Conservation (phyloP, 2,888 invertebrate species). For the Neoscelio sp. region DNA sequence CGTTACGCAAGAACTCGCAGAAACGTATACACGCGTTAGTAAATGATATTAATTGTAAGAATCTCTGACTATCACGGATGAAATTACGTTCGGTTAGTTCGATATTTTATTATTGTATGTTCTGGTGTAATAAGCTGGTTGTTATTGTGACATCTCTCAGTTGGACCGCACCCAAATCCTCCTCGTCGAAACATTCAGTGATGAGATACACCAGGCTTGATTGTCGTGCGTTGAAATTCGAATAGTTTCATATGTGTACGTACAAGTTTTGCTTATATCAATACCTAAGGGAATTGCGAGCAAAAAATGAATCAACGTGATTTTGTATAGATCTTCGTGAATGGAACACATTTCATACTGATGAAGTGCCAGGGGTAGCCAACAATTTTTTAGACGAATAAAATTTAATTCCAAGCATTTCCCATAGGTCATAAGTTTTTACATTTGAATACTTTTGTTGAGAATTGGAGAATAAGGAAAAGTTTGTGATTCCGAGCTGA, state of each 20-base stretch:
- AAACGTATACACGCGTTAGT: not conserved
- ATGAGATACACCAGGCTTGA: slow-evolving; percentile 19
- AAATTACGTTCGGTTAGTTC: slow-evolving; percentile 30
- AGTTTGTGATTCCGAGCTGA: too few species aligned
- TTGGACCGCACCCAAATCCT: slow-evolving; percentile 66
- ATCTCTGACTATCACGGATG: slow-evolving; percentile 7
- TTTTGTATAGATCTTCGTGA: slow-evolving; percentile 1
- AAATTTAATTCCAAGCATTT: not conserved
- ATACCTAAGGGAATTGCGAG: slow-evolving; percentile 11
- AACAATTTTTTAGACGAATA: not conserved
- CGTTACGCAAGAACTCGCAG: too few species aligned
- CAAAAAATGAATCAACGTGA: slow-evolving; percentile 1
- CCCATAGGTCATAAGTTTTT: too few species aligned
- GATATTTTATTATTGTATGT: slow-evolving; percentile 70
- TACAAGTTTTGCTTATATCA: slow-evolving; percentile 23
- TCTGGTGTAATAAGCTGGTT: slow-evolving; percentile 72
- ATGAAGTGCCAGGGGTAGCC: slow-evolving; percentile 7
- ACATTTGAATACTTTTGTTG: too few species aligned
- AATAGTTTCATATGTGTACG: slow-evolving; percentile 12
- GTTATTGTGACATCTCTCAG: slow-evolving; percentile 69
- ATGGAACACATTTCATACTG: not conserved
- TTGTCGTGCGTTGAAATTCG: slow-evolving; percentile 22
- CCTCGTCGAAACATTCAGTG: slow-evolving; percentile 18
- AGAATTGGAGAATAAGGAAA: too few species aligned
- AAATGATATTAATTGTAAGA: slow-evolving; percentile 36